Evolutionary conservation across 2,113 vertebrate species (phyloP).

Genomic region (Hippocampus zosterae): DNA sequence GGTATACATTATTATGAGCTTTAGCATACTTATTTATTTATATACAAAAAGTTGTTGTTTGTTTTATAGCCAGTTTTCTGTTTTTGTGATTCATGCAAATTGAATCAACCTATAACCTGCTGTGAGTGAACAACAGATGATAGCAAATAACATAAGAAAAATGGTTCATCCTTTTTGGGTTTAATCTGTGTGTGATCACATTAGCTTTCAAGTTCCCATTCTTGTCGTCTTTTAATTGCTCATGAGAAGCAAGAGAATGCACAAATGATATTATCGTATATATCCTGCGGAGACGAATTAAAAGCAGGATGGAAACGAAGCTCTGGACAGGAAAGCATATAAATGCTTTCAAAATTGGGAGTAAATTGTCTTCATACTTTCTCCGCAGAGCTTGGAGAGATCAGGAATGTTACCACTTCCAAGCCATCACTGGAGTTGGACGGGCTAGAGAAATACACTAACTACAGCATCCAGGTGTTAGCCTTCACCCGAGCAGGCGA

Average conservation of each 20-base stretch:
- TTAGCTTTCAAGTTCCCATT: background rate
- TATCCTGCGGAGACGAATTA: constrained; percentile 1
- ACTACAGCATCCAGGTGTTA: constrained; percentile 97
- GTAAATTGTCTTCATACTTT: constrained; percentile 1
- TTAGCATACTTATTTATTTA: too few relatives aligned
- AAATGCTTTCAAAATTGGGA: constrained; percentile 18
- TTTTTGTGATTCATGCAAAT: too few relatives aligned
- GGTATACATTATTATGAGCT: too few relatives aligned
- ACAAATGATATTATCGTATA: background rate
- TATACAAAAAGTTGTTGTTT: too few relatives aligned
- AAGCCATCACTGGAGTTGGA: constrained; percentile 91
- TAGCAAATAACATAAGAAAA: background rate
- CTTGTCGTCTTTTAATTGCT: background rate
- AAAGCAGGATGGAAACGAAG: background rate
- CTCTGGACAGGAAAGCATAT: background rate
- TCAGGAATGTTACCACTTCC: constrained; percentile 90
- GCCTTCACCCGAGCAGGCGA: constrained; percentile 93
- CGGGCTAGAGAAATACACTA: constrained; percentile 95
- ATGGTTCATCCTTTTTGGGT: background rate
- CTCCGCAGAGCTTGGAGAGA: constrained; percentile 89
- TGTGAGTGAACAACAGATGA: too few relatives aligned
- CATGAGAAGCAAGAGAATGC: background rate
- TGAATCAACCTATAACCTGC: too few relatives aligned
- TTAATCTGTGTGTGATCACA: background rate
- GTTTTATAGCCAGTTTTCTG: too few relatives aligned